phyloP scores from a whole-genome alignment of 1,140 invertebrate species.

The Bombus superbus region DNA sequence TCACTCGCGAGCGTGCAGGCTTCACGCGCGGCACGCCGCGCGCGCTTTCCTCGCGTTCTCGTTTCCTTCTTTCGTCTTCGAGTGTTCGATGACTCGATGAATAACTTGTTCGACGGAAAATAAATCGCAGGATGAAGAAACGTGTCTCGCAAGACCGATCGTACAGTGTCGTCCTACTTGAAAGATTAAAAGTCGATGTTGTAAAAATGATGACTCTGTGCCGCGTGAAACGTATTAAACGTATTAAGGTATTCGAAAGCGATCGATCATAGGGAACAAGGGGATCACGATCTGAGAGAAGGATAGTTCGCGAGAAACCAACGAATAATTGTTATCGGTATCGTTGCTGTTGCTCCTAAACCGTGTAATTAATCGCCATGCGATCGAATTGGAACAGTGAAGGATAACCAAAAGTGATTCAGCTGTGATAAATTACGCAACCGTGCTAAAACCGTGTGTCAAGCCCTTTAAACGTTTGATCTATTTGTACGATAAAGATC shows the following conservation, averaged over 20 bases:
- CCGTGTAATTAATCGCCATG: neutral
- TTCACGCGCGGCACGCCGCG: constrained; percentile 53
- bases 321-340: too few relatives aligned
- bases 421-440: constrained; percentile 73
- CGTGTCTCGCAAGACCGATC: neutral
- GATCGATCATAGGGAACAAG: neutral
- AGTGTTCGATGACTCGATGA: constrained; percentile 14
- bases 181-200: neutral
- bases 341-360: neutral
- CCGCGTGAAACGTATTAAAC: neutral
- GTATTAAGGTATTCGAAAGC: too few relatives aligned
- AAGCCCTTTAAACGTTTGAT: too few relatives aligned
- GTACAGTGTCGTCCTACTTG: neutral
- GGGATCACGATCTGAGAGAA: neutral
- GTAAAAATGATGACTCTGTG: constrained; percentile 16
- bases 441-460: neutral
- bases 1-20: constrained; percentile 74
- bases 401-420: constrained; percentile 74
- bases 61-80: constrained; percentile 31
- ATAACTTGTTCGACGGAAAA: neutral
- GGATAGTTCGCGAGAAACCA: neutral
- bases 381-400: constrained; percentile 57
- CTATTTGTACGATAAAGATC: too few relatives aligned
- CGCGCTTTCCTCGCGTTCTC: constrained; percentile 65
- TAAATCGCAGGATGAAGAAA: neutral